Evolutionary conservation across 2,113 vertebrate species (phyloP), one percentile per base, ranked within the genome.

Genomic region (Sapayoa aenigma): DNA sequence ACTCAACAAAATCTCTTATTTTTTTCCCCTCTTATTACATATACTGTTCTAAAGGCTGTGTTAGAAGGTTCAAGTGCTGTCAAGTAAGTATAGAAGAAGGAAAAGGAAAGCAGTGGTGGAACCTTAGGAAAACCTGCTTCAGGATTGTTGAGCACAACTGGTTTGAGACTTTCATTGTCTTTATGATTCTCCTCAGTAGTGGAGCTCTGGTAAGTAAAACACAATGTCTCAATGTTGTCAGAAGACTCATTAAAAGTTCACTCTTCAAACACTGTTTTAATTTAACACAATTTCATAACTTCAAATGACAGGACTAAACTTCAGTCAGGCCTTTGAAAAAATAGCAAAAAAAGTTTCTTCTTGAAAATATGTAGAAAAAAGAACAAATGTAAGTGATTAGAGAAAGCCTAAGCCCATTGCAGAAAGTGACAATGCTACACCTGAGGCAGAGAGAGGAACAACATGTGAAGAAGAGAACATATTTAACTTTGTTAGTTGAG

Each of bases 141-240:
- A 98, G 92, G 90, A 99, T 99, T 82, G 99, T 99, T 12, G 99
- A 99, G 88, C 99, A 99, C 97, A 99, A 98, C 97, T 99, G 99
- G 99, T 99, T 99, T 94, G 99, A 99, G 97, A 99, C 98, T 87
- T 99, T 99, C 98, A 99, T 99, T 92, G 98, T 99, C 96, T 99
- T 99, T 93, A 99, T 99, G 99, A 99, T 99, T 94, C 98, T 99
- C 41, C 98, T 99, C 49, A 99, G 99, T 97, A 99, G 99, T 65
- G 99, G 99, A 72, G 99, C 99, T 14, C 97, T 99, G 98, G 99
- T 99, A 93, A 98, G 98, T 97, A 77, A 77, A 92, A 68, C 13
- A 59, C 49, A 41, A 23, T 42, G 6, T 71, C 42, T 67, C 23
- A 23, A 18, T 17, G 15, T 41, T 77, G 15, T 71, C 42, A 47